Conservation (phyloP, 2,113 vertebrate genomes). For the Cygnus atratus region DNA sequence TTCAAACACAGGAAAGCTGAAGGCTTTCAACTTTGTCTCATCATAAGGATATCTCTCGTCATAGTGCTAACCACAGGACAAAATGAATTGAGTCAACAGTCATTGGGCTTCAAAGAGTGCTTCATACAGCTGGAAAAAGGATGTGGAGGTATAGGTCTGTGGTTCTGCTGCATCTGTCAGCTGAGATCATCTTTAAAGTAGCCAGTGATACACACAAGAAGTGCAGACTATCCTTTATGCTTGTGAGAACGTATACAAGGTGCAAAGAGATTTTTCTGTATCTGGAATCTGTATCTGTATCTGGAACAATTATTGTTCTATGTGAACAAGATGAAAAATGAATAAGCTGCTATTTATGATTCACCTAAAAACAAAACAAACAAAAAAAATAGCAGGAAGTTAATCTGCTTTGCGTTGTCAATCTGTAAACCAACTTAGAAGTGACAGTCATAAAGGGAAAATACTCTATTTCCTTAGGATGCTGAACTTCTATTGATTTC, state of each 20-base stretch:
- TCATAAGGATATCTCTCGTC: background rate
- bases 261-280: background rate
- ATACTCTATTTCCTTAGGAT: background rate
- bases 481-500: background rate
- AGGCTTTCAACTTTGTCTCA: background rate
- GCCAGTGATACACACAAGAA: background rate
- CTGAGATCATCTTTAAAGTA: background rate
- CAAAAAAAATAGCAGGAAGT: background rate
- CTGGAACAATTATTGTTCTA: background rate
- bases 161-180: background rate
- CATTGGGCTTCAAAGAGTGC: background rate
- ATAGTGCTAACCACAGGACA: background rate
- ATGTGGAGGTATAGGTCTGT: background rate
- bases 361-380: background rate
- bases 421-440: background rate
- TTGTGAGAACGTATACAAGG: background rate
- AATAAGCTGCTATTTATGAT: background rate
- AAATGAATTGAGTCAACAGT: background rate
- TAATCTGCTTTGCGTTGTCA: background rate
- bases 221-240: background rate
- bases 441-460: background rate
- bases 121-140: background rate
- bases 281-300: background rate
- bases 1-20: background rate
- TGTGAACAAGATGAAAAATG: background rate